Conservation (phyloP, 2,888 invertebrate genomes). For the Galeruca laticollis region DNA sequence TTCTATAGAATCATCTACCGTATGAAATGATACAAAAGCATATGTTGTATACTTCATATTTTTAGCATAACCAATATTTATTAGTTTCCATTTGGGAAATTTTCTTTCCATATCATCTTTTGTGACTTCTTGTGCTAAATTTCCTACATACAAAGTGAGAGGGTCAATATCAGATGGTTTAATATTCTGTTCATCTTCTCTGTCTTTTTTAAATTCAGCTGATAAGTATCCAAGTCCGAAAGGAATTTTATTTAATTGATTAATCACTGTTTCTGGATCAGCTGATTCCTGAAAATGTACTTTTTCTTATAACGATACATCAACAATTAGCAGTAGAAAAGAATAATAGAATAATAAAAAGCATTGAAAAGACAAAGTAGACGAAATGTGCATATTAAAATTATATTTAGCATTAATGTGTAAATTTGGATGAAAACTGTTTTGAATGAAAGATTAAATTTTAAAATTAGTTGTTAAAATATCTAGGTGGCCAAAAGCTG, state of each 20-base stretch:
- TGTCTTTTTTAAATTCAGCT: conserved; percentile 72
- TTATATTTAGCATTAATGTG: too few relatives aligned
- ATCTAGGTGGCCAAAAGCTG: too few relatives aligned
- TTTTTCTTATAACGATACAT: conserved; percentile 1
- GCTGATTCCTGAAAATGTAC: conserved; percentile 64
- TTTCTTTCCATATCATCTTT: conserved; percentile 73
- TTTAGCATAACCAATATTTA: conserved; percentile 74
- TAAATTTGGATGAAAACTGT: too few relatives aligned
- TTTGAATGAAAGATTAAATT: too few relatives aligned
- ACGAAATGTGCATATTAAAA: too few relatives aligned
- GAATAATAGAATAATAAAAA: too few relatives aligned
- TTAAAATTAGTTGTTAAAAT: too few relatives aligned
- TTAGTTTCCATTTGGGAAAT: conserved; percentile 72
- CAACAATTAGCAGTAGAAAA: too few relatives aligned
- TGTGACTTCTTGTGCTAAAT: conserved; percentile 74
- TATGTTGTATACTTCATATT: conserved; percentile 77
- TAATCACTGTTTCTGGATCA: conserved; percentile 71
- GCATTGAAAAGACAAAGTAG: too few relatives aligned
- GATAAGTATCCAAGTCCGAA: conserved; percentile 72
- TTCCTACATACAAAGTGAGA: conserved; percentile 75
- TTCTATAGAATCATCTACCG: conserved; percentile 72
- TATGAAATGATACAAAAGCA: conserved; percentile 75
- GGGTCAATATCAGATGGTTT: conserved; percentile 76
- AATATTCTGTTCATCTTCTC: conserved; percentile 68
- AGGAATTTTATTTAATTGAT: conserved; percentile 70